Evolutionary conservation across 53 echinoderm and acorn worm genomes (phyloP).

Genomic region (Hippasteria phrygiana): DNA sequence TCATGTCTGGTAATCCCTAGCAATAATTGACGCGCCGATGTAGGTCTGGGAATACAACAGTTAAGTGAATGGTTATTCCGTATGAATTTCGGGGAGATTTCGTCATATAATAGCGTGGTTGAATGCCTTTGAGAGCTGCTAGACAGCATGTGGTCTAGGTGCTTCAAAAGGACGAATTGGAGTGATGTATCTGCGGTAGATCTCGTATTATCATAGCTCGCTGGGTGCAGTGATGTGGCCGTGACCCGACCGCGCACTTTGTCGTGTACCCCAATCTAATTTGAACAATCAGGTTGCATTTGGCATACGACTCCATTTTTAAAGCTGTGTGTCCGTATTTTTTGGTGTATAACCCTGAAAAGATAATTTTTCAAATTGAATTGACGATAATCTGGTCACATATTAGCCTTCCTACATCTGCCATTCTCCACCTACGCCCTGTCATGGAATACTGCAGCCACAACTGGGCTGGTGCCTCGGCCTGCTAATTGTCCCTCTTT

Average conservation of each 20-base stretch:
- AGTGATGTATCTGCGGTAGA: slow-evolving; percentile 12
- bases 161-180: neutral
- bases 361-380: too few relatives aligned
- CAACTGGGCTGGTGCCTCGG: too few relatives aligned
- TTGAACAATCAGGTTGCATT: too few relatives aligned
- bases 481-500: too few relatives aligned
- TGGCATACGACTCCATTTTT: too few relatives aligned
- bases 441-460: too few relatives aligned
- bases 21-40: neutral
- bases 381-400: too few relatives aligned
- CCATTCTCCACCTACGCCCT: too few relatives aligned
- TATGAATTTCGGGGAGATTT: neutral
- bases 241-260: slow-evolving; percentile 10
- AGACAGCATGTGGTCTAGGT: slow-evolving; percentile 1
- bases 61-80: neutral
- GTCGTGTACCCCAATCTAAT: neutral
- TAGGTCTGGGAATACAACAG: neutral
- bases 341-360: too few relatives aligned
- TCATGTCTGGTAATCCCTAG: neutral
- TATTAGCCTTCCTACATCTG: too few relatives aligned
- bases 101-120: neutral
- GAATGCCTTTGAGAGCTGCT: neutral
- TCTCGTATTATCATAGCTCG: neutral
- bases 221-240: neutral
- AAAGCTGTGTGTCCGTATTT: too few relatives aligned